Conservation (phyloP, 2,888 invertebrate genomes). For the Drepana falcataria region DNA sequence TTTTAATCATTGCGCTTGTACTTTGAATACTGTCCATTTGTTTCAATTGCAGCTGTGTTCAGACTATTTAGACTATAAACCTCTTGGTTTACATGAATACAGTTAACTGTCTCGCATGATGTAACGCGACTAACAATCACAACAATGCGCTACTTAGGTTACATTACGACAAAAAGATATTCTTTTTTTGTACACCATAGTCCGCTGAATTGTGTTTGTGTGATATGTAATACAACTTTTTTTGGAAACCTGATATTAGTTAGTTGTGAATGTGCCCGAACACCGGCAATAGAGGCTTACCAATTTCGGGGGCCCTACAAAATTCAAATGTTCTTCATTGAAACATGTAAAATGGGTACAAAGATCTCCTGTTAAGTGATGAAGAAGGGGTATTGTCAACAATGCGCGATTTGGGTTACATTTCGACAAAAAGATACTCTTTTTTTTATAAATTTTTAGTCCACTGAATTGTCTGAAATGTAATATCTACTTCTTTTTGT, state of each 20-base stretch:
- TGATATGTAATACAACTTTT: no score
- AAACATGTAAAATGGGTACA: no score
- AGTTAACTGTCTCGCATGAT: neutral
- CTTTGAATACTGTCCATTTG: conserved; percentile 16
- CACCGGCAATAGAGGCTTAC: no score
- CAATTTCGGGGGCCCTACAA: no score
- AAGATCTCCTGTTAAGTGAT: no score
- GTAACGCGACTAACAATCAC: conserved; percentile 13
- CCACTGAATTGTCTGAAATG: neutral
- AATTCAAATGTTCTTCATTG: no score
- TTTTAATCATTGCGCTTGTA: conserved; percentile 38
- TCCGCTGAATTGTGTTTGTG: conserved; percentile 9
- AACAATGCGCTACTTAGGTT: conserved; percentile 13
- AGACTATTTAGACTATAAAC: conserved; percentile 15
- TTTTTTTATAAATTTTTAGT: conserved; percentile 9
- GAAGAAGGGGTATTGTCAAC: neutral
- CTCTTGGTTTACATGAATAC: conserved; percentile 7
- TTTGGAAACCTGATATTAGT: neutral
- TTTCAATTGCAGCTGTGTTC: conserved; percentile 24
- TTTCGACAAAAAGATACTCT: conserved; percentile 13
- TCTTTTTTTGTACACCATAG: conserved; percentile 27
- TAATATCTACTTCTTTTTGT: neutral
- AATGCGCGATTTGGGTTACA: conserved; percentile 17
- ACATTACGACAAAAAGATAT: conserved; percentile 22
- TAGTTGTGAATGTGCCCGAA: no score